Evolutionary conservation across 2,888 invertebrate genomes (phyloP), one percentile per base, ranked within the genome.

Genomic region (Caenorhabditis japonica): DNA sequence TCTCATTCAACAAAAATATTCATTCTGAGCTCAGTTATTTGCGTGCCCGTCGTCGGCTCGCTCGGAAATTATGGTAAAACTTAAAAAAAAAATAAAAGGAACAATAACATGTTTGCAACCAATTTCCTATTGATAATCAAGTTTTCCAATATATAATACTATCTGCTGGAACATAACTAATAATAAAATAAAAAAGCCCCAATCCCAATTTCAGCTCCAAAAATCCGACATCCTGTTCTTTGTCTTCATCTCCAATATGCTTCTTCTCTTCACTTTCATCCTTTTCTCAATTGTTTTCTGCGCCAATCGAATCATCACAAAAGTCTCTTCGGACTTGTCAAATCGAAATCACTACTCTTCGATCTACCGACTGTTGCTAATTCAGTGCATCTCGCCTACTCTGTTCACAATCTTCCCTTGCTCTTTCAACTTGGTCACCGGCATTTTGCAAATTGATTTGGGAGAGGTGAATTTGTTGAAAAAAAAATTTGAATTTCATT

Each of bases 281-380:
- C 33, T 62, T 13, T 8, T 39, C n/a, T 47, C 33, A 12, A 62
- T 62, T 12, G 13, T 46, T 2, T 55, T 55, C 30, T 62, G 27
- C 17, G 62, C 53, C n/a, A 46, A 55, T 21, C 62, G 62, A 2
- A 62, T 62, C n/a, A 62, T 62, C 8, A 10, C 17, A 15, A 62
- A 62, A 47, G 39, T 62, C 7, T 62, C 62, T 2, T 62, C 62
- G 12, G 62, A 62, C 21, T 38, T 62, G 2, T 55, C 62, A 21
- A 62, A 62, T 39, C 62, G 62, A 17, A 62, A 55, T 39, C 62
- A 62, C 21, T 62, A 46, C 15, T 36, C 62, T 12, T 62, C 62
- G 10, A 62, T 62, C 13, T 62, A 62, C 43, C 62, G 62, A 0
- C 33, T 62, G 0, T 39, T 62, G 3, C 21, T 53, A 13, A 33